A percentile compares a stretch with the other conserved stretches of the same genome.
These are phyloP conservation scores for Rosalia funebris DNA, from an alignment of 2,888 invertebrate species.

Conservation along the genomic window DNA sequence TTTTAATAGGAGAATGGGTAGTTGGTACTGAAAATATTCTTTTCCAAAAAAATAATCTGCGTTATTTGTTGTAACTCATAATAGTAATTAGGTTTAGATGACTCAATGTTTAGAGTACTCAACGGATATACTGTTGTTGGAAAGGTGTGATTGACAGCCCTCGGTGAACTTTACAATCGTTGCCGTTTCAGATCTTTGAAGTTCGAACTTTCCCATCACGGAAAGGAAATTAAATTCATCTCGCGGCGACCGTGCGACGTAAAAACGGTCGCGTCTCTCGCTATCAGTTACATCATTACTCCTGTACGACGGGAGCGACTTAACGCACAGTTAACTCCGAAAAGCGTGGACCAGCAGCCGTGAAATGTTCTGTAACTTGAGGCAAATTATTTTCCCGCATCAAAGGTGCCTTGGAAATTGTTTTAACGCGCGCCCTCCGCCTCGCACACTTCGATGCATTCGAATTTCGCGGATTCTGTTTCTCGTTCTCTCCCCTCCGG, in stretches of 20 bases:
- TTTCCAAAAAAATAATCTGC: too few relatives aligned
- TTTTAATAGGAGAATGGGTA: too few relatives aligned
- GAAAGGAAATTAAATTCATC: slow-evolving; percentile 22
- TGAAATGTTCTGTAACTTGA: slow-evolving; percentile 61
- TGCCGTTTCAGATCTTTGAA: not conserved
- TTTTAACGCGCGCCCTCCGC: slow-evolving; percentile 57
- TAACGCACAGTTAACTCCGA: slow-evolving; percentile 54
- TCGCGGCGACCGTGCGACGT: not conserved
- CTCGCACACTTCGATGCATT: slow-evolving; percentile 46
- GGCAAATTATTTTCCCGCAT: slow-evolving; percentile 60
- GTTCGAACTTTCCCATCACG: not conserved
- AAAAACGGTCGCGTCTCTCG: slow-evolving; percentile 39
- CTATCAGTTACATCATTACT: slow-evolving; percentile 48
- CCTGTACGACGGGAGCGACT: slow-evolving; percentile 35
- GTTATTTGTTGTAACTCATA: too few relatives aligned
- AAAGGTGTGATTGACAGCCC: not conserved
- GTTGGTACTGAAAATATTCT: too few relatives aligned
- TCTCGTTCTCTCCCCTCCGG: slow-evolving; percentile 31
- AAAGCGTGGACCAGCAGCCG: slow-evolving; percentile 55
- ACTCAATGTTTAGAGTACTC: too few relatives aligned
- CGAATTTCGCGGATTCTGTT: slow-evolving; percentile 36
- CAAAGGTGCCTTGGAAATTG: slow-evolving; percentile 59
- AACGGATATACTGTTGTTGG: too few relatives aligned
- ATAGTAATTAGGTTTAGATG: too few relatives aligned
- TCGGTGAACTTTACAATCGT: not conserved